Evolutionary conservation across 2,797 vertebrate species (phyloP).

Genomic region (Buceros bicornis): DNA sequence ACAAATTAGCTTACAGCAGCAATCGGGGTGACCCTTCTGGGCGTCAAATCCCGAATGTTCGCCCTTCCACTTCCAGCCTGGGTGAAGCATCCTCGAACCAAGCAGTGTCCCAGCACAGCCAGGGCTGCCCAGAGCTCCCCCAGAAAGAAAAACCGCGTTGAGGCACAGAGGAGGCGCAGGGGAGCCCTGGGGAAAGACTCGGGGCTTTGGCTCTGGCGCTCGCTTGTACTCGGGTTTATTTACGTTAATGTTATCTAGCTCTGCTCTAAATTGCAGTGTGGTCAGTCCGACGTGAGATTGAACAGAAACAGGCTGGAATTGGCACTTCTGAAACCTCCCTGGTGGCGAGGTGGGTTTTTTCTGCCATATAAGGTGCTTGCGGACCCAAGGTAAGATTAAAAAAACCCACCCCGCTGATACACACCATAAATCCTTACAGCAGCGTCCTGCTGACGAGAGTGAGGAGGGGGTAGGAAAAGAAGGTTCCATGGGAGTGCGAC

Average conservation of each 20-base stretch:
- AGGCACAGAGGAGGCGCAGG: constrained; percentile 4
- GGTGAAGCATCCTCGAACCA: constrained; percentile 52
- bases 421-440: background rate
- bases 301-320: background rate
- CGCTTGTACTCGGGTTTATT: background rate
- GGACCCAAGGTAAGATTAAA: background rate
- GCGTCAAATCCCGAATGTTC: constrained; percentile 56
- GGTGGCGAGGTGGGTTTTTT: background rate
- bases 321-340: background rate
- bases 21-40: background rate
- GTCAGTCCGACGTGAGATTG: background rate
- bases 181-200: background rate
- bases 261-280: background rate
- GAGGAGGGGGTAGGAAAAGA: background rate
- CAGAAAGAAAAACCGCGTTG: background rate
- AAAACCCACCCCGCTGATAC: no score
- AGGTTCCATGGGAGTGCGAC: background rate
- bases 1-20: constrained; percentile 48
- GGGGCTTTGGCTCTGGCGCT: background rate
- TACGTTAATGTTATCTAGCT: background rate
- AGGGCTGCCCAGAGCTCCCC: constrained; percentile 3
- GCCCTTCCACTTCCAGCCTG: constrained; percentile 40
- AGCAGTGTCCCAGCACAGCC: constrained; percentile 16
- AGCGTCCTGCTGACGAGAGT: background rate
- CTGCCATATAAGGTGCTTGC: background rate